Base-by-base conservation (phyloP, 2,797 vertebrate genomes). In the Octomys mimax region DNA sequence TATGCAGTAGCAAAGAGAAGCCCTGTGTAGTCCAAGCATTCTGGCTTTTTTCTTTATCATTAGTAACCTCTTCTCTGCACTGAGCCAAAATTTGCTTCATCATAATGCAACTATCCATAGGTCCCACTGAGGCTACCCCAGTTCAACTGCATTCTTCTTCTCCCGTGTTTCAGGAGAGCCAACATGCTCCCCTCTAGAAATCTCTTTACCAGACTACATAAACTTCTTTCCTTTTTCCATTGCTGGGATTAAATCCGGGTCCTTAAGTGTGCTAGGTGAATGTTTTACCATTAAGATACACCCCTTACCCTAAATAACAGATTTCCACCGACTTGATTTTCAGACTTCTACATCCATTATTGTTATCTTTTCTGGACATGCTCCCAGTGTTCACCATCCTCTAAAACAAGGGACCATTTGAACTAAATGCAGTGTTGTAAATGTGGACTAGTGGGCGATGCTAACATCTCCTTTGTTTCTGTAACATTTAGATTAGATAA, bases 321-420 rank as follows among this genome's bases (percentile, higher is more conserved):
- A 42, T 75, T 70, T 87, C 93, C n/a, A 36, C 24, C 36, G 82
- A 95, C 83, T 92, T 57, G 42, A 24, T 75, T 85, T 93, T 85
- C 62, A 46, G 31, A 90, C 18, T 81, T 87, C 81, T 84, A 71
- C 57, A 49, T 81, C 84, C 28, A 14, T 52, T 46, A 18, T 39
- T 71, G 28, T 73, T 80, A 71, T 39, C 79, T 82, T 79, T 77
- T 75, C 39, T 49, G 13, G 46, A 64, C 24, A 28, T 26, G 68
- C 16, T 89, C 93, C 84, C 49, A 54, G 77, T 39, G 24, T 54
- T 77, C 64, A 59, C 6, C 12, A 28, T 75, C 68, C 75, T 59
- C 39, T 77, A 71, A 39, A 88, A 54, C 54, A 91, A 52, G 36
- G 49, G 52, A 49, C 39, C 14, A n/a, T 83, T 28, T 68, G 21